A percentile compares a stretch with the other conserved stretches of the same genome.
Evolutionary conservation across 2,888 invertebrate species (phyloP).

Genomic region (Chouioia cunea): DNA sequence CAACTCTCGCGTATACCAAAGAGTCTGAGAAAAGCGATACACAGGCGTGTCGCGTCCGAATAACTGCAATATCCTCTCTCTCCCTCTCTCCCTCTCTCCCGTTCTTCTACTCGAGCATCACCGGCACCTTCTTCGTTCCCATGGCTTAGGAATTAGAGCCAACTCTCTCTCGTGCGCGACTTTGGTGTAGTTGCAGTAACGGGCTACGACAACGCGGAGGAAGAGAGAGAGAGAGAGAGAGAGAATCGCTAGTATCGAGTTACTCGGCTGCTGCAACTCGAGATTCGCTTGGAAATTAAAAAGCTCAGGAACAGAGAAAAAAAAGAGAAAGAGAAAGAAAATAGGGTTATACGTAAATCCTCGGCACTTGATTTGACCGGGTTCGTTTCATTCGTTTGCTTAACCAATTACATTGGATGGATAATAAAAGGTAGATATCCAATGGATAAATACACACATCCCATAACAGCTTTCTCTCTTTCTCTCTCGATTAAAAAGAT

Average conservation of each 20-base stretch:
- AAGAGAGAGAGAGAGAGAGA: slow-evolving; percentile 11
- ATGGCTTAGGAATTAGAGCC: slow-evolving; percentile 40
- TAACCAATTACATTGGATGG: too few relatives aligned
- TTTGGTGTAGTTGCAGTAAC: neutral
- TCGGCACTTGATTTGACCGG: too few relatives aligned
- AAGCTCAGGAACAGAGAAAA: neutral
- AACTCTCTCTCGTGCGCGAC: neutral
- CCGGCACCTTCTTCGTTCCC: slow-evolving; percentile 27
- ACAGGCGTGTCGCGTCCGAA: slow-evolving; percentile 4
- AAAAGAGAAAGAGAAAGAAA: too few relatives aligned
- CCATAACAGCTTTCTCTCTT: slow-evolving; percentile 23
- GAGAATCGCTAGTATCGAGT: slow-evolving; percentile 41
- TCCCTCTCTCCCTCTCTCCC: neutral
- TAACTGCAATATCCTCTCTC: slow-evolving; percentile 15
- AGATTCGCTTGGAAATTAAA: slow-evolving; percentile 24
- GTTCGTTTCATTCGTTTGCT: too few relatives aligned
- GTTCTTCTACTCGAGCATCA: too few relatives aligned
- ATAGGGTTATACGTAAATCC: too few relatives aligned
- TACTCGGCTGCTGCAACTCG: slow-evolving; percentile 35
- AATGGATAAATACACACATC: slow-evolving; percentile 19
- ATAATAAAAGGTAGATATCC: neutral
- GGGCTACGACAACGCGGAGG: slow-evolving; percentile 2
- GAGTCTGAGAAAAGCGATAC: too few relatives aligned
- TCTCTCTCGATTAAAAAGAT: slow-evolving; percentile 38
- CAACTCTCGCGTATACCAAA: too few relatives aligned